Base-by-base conservation (phyloP, 2,888 invertebrate genomes). In the Margaritifera margaritifera region DNA sequence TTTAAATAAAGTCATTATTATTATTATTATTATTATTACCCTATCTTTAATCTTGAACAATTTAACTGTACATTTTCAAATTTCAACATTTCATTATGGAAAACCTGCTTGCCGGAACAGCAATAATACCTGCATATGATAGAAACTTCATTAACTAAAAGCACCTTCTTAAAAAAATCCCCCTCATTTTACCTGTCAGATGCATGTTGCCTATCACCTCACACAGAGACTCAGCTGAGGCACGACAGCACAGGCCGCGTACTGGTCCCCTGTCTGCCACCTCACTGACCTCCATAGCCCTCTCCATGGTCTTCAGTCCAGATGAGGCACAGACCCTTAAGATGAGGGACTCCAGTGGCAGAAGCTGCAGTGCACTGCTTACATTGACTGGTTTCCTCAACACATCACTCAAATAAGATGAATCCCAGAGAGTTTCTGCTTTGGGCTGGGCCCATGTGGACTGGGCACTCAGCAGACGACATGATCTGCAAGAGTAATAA, bases 131-230 rank as follows among this genome's bases (percentile, higher is more conserved):
- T 42, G 42, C 15, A 11, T 42, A 15, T 15, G 15, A 42, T 11
- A 42, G 3, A 42, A 42, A 11, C 11, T 42, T 42, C 42, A 15
- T 42, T 42, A 42, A 2, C 55, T 24, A n/a, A 55, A n/a, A 20
- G 24, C 6, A 55, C 20, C 2, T 24, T 22, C 20, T 11, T 11
- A 55, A 55, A 24, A 62, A 19, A 64, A 54, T 15, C 15, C 1
- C 31, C 18, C 6, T n/a, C 18, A 6, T 54, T 60, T 67, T 69
- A 80, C 82, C 80, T 64, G 64, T 59, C 20, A 75, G 66, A 62
- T 80, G 79, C 11, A 80, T 31, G 42, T 80, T 73, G 64, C 80
- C 82, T 6, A 82, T 62, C 18, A 74, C 65, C 11, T 74, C 59
- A 25, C 78, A 70, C 2, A 82, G 42, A 5, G 80, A 76, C 20